Percentiles rank a stretch among this genome's conserved stretches.
Conservation (phyloP, 1,140 invertebrate genomes). For the Bombus breviceps region DNA sequence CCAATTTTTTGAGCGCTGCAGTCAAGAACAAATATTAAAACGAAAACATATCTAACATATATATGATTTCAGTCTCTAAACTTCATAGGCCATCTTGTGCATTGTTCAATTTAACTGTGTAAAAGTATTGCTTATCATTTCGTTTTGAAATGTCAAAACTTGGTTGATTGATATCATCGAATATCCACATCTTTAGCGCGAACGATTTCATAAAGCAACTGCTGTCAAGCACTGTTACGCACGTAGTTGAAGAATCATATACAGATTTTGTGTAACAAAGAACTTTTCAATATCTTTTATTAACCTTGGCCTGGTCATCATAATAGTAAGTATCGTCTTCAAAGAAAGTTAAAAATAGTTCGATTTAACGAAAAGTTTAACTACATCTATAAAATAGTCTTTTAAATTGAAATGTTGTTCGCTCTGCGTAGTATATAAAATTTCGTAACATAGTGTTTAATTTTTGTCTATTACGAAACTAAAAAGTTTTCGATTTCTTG, state of each 20-base stretch:
- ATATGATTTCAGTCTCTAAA: constrained; percentile 34
- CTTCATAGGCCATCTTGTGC: constrained; percentile 79
- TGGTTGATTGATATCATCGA: constrained; percentile 43
- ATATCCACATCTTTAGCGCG: constrained; percentile 25
- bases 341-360: constrained; percentile 76
- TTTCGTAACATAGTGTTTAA: constrained; percentile 23
- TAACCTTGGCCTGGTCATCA: constrained; percentile 78
- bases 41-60: constrained; percentile 20
- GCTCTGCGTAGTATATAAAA: background rate
- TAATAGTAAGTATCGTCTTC: constrained; percentile 70
- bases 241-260: constrained; percentile 28
- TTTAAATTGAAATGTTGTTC: constrained; percentile 6
- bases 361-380: constrained; percentile 44
- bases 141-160: constrained; percentile 75
- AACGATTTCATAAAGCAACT: background rate
- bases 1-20: background rate
- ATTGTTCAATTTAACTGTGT: constrained; percentile 78
- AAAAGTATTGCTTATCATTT: constrained; percentile 74
- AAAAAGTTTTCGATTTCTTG: background rate
- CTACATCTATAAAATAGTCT: constrained; percentile 30
- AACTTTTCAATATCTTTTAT: constrained; percentile 74
- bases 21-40: constrained; percentile 21
- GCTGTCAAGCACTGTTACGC: background rate
- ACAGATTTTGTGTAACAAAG: constrained; percentile 73
- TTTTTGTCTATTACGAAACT: constrained; percentile 9